Evolutionary conservation across 2,888 invertebrate species (phyloP).

Genomic region (Ormyrus thymus): DNA sequence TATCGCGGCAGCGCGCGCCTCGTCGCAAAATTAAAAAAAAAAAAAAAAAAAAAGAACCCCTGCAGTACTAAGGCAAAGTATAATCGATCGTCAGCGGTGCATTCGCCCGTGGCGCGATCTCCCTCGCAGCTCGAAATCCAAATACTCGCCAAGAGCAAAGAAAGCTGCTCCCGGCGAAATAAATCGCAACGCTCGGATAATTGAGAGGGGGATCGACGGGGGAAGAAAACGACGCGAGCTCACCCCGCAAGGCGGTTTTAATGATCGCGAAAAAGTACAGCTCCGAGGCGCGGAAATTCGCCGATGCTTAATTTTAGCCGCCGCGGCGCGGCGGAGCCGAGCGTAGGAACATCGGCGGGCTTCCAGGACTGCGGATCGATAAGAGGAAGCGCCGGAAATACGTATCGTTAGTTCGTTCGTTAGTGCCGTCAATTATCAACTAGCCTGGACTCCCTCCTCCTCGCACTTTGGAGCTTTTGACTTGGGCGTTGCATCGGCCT

Average conservation of each 20-base stretch:
- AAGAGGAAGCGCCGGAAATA: conserved; percentile 56
- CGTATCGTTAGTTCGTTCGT: conserved; percentile 57
- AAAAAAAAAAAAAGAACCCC: no score
- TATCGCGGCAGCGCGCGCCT: no score
- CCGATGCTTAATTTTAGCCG: conserved; percentile 51
- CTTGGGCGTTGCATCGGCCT: not conserved
- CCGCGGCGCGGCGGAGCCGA: not conserved
- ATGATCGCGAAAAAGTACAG: conserved; percentile 18
- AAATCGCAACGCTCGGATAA: not conserved
- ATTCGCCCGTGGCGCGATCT: no score
- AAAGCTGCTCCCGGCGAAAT: no score
- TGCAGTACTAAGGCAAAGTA: no score
- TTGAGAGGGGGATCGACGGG: not conserved
- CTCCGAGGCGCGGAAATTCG: conserved; percentile 19
- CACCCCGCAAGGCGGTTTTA: not conserved
- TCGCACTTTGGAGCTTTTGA: no score
- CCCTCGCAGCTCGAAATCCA: no score
- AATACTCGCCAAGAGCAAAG: no score
- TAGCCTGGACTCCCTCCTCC: conserved; percentile 30
- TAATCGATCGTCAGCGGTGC: no score
- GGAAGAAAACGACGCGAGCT: not conserved
- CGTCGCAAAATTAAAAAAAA: no score
- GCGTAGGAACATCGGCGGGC: conserved; percentile 23
- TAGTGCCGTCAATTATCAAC: conserved; percentile 57
- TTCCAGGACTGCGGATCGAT: conserved; percentile 44